Conservation (phyloP, 1,140 invertebrate species). For the Bombyx mandarina region DNA sequence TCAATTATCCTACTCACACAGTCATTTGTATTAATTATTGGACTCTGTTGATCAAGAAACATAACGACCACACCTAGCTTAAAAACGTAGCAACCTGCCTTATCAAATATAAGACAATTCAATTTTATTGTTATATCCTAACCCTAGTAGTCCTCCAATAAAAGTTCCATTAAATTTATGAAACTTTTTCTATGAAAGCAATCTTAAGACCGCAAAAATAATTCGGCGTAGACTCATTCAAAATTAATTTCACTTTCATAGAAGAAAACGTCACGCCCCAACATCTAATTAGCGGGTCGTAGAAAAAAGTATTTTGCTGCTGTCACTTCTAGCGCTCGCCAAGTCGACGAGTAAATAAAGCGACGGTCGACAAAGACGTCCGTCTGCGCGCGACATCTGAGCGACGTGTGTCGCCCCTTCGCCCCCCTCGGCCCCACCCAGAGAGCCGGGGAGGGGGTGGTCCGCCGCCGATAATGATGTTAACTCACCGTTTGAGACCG, state of each 20-base stretch:
- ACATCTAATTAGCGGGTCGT: constrained; percentile 14
- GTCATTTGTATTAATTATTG: too few species aligned
- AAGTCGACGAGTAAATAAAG: constrained; percentile 55
- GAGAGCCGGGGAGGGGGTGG: constrained; percentile 7
- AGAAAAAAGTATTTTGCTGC: constrained; percentile 17
- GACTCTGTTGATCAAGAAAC: too few species aligned
- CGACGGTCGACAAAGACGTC: constrained; percentile 63
- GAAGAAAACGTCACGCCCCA: neutral
- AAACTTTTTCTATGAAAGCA: too few species aligned
- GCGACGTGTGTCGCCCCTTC: constrained; percentile 50
- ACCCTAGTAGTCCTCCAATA: too few species aligned
- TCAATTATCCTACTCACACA: too few species aligned
- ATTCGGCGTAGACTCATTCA: too few species aligned
- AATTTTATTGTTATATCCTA: too few species aligned
- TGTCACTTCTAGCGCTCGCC: constrained; percentile 40
- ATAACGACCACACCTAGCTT: too few species aligned
- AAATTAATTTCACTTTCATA: neutral
- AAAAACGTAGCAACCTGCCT: too few species aligned
- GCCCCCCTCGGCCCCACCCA: constrained; percentile 14
- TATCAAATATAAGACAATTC: too few species aligned
- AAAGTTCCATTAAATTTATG: too few species aligned
- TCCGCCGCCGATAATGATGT: constrained; percentile 53
- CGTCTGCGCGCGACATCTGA: constrained; percentile 63
- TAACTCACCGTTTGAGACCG: constrained; percentile 49
- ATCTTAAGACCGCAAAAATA: too few species aligned